phyloP scores from a whole-genome alignment of 2,113 vertebrate genomes.

The Bolborhynchus lineola region DNA sequence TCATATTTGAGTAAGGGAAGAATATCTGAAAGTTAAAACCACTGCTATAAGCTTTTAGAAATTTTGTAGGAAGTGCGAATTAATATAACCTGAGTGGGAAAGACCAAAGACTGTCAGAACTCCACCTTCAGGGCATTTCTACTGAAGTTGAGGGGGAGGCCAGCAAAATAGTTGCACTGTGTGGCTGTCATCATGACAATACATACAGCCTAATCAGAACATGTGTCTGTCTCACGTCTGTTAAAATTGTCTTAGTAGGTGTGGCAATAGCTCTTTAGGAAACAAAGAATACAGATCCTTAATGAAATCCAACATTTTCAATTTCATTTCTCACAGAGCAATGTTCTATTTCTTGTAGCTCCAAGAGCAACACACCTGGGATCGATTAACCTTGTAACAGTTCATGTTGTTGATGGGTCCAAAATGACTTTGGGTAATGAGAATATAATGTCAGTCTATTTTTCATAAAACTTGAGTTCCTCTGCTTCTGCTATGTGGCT shows the following conservation, averaged over 20 bases:
- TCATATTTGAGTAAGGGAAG: neutral
- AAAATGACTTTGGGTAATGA: constrained; percentile 60
- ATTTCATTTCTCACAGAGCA: neutral
- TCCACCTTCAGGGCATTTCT: neutral
- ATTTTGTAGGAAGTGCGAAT: neutral
- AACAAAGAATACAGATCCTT: neutral
- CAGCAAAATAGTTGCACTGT: neutral
- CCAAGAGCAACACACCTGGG: constrained; percentile 51
- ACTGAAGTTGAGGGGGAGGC: neutral
- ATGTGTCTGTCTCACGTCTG: neutral
- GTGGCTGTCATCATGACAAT: neutral
- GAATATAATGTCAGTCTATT: constrained; percentile 1
- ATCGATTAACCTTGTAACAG: constrained; percentile 62
- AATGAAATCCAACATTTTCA: neutral
- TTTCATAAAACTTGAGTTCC: neutral
- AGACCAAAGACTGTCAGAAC: neutral
- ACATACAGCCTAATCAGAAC: neutral
- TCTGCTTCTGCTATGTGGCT: constrained; percentile 16
- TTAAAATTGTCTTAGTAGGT: constrained; percentile 4
- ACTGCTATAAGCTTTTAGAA: neutral
- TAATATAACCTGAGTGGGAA: neutral
- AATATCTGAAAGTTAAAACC: neutral
- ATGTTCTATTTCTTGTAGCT: constrained; percentile 63
- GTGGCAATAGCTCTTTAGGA: neutral
- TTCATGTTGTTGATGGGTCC: constrained; percentile 63